Conservation (phyloP, 2,888 invertebrate genomes). For the Agriopis marginaria region DNA sequence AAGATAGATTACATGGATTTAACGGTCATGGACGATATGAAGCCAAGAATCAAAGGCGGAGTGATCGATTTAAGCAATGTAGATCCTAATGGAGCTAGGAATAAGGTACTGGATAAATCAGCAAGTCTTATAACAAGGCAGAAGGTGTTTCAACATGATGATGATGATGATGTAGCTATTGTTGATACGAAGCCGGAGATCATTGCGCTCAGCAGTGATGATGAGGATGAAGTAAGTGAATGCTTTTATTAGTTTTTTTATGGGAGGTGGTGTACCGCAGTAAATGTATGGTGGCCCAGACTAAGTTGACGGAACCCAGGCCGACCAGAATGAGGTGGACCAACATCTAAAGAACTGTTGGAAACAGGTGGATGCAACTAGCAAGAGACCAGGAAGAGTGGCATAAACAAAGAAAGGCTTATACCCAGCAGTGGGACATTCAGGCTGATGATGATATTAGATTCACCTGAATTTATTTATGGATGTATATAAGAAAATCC, state of each 20-base stretch:
- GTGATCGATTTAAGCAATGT: conserved; percentile 45
- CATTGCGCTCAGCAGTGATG: conserved; percentile 80
- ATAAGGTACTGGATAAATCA: conserved; percentile 51
- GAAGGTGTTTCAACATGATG: conserved; percentile 40
- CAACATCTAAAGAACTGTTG: no score
- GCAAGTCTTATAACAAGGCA: conserved; percentile 32
- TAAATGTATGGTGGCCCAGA: no score
- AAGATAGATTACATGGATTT: conserved; percentile 28
- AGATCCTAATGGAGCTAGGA: conserved; percentile 42
- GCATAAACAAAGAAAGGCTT: no score
- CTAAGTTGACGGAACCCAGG: no score
- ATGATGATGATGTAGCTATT: conserved; percentile 72
- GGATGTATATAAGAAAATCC: no score
- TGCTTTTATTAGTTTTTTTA: background rate
- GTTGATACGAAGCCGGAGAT: conserved; percentile 72
- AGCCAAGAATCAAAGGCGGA: conserved; percentile 15
- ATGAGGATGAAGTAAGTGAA: conserved; percentile 66
- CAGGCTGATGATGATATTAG: no score
- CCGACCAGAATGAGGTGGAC: no score
- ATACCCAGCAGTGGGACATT: no score
- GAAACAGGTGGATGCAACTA: no score
- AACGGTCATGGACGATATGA: conserved; percentile 5
- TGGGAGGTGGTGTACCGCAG: no score
- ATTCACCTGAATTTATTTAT: no score
- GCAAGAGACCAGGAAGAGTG: no score